Percentiles rank a stretch among this genome's conserved stretches.
Evolutionary conservation across 92 coral and sea anemone genomes (phyloP).

Genomic region (Palythoa heliodiscus): DNA sequence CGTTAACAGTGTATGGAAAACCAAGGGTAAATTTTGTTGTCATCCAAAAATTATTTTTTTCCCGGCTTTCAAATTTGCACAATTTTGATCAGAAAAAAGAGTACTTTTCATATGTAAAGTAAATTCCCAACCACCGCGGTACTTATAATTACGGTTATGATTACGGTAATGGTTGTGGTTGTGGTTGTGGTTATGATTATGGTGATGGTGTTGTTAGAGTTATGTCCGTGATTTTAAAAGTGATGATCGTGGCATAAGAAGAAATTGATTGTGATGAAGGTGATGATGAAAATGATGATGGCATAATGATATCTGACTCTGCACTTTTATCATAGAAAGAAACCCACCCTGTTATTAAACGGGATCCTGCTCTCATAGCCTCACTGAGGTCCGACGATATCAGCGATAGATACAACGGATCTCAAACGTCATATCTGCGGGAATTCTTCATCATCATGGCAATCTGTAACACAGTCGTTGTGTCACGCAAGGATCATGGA

Average conservation of each 20-base stretch:
- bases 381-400: constrained; percentile 53
- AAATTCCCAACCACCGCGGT: too few species aligned
- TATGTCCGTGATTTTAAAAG: neutral
- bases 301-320: neutral
- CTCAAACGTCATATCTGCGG: constrained; percentile 64
- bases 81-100: too few species aligned
- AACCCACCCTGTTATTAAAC: constrained; percentile 40
- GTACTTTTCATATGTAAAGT: too few species aligned
- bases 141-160: too few species aligned
- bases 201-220: too few species aligned
- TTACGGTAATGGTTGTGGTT: too few species aligned
- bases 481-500: constrained; percentile 51
- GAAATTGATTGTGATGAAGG: neutral
- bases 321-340: constrained; percentile 29
- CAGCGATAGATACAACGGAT: constrained; percentile 31
- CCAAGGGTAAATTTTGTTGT: too few species aligned
- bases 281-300: neutral
- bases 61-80: too few species aligned
- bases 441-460: constrained; percentile 92
- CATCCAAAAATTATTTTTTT: too few species aligned
- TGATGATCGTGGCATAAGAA: neutral
- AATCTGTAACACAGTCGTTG: constrained; percentile 96
- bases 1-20: too few species aligned
- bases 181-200: too few species aligned
- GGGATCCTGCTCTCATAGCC: constrained; percentile 78